Percentiles rank a stretch among this genome's conserved stretches.
Evolutionary conservation across 2,113 vertebrate genomes (phyloP).

Genomic region (Phylloscopus trochilus): DNA sequence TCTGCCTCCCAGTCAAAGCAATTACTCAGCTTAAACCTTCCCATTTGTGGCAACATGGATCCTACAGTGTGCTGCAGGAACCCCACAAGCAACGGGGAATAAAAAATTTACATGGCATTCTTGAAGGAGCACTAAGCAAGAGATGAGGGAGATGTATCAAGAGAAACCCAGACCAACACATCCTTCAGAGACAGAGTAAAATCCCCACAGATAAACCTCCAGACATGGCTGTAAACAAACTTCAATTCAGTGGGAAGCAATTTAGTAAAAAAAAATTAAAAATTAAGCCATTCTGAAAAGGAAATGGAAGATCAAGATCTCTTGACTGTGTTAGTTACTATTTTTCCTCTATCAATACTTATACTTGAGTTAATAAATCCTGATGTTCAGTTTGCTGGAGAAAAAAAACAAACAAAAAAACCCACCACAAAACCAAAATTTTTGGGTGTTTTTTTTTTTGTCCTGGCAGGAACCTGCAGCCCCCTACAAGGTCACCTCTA

Average conservation of each 20-base stretch:
- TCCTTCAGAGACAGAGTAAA: neutral
- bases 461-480: neutral
- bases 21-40: neutral
- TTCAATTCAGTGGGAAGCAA: neutral
- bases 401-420: neutral
- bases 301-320: neutral
- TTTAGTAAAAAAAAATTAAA: neutral
- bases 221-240: neutral
- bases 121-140: neutral
- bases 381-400: neutral
- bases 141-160: neutral
- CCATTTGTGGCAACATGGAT: neutral
- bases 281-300: neutral
- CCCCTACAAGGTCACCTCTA: neutral
- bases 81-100: neutral
- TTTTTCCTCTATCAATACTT: neutral
- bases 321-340: fast-evolving
- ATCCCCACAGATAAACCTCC: neutral
- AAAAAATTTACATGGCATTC: neutral
- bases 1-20: neutral
- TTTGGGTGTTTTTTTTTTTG: neutral
- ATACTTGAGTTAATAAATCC: neutral
- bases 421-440: neutral
- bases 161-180: neutral
- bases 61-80: neutral